These are phyloP conservation scores for Netelia virgata DNA, from an alignment of 2,888 invertebrate genomes.

Conservation along the genomic window DNA sequence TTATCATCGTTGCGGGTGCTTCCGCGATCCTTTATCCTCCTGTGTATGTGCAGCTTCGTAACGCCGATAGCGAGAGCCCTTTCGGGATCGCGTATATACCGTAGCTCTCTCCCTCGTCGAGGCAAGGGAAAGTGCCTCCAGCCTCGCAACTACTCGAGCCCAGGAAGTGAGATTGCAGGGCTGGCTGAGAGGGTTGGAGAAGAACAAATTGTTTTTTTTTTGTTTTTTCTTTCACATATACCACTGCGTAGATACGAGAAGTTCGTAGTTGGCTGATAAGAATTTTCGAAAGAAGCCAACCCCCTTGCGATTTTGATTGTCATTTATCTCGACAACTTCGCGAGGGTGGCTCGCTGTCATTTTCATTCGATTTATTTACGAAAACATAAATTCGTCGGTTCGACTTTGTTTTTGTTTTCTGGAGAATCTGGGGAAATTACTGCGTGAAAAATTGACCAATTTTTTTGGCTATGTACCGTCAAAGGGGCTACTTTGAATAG, in stretches of 20 bases:
- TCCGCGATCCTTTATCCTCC: constrained; percentile 58
- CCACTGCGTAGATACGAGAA: constrained; percentile 15
- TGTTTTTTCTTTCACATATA: neutral
- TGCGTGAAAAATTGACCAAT: neutral
- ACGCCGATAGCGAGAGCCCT: constrained; percentile 44
- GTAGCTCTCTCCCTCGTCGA: constrained; percentile 3
- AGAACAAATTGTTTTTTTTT: constrained; percentile 48
- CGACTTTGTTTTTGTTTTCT: neutral
- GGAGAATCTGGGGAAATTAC: neutral
- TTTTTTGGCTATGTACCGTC: neutral
- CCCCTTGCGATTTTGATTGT: neutral
- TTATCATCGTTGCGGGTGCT: constrained; percentile 63
- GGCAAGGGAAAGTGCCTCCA: constrained; percentile 36
- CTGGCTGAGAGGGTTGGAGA: constrained; percentile 46
- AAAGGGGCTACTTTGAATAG: too few species aligned
- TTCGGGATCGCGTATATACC: neutral
- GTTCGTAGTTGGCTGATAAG: constrained; percentile 40
- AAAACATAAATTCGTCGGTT: constrained; percentile 5
- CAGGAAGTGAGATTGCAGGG: constrained; percentile 57
- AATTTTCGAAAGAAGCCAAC: neutral
- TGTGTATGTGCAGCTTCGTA: constrained; percentile 52
- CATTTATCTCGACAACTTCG: constrained; percentile 1
- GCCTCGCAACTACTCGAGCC: constrained; percentile 42
- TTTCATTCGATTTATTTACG: neutral
- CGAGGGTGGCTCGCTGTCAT: neutral